phyloP scores from a whole-genome alignment of 1,140 invertebrate species.

The Cepaea nemoralis region DNA sequence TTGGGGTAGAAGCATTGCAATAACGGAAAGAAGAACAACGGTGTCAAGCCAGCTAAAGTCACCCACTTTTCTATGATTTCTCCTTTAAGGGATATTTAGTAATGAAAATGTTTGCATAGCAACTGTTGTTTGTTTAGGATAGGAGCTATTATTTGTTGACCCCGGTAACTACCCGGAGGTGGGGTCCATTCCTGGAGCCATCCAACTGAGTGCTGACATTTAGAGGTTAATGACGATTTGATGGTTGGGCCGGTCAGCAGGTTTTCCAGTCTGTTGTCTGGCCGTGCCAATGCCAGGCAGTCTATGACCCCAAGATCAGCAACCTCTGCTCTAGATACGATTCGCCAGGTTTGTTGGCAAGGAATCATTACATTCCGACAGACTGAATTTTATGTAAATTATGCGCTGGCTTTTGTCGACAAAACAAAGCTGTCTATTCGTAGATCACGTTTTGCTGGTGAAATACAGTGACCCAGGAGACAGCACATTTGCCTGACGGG shows the following conservation, averaged over 20 bases:
- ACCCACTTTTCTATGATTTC: neutral
- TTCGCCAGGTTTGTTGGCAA: neutral
- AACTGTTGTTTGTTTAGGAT: neutral
- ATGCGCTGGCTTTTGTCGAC: neutral
- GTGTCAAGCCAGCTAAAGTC: neutral
- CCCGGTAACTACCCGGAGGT: neutral
- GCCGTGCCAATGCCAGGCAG: neutral
- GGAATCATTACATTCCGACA: neutral
- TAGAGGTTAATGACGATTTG: neutral
- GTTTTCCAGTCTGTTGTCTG: neutral
- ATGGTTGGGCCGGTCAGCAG: neutral
- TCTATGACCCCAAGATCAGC: neutral
- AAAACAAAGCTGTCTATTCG: neutral
- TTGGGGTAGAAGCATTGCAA: neutral
- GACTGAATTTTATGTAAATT: constrained; percentile 4
- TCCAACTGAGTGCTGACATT: neutral
- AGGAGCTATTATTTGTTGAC: neutral
- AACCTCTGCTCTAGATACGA: neutral
- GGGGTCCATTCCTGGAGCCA: neutral
- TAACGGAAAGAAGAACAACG: neutral
- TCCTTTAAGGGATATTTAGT: neutral
- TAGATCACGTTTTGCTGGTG: too few species aligned
- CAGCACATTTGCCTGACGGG: too few species aligned
- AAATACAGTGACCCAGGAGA: too few species aligned
- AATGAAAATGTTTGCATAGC: neutral